Evolutionary conservation across 2,797 vertebrate species (phyloP).

Genomic region (Epinephelus awoara): DNA sequence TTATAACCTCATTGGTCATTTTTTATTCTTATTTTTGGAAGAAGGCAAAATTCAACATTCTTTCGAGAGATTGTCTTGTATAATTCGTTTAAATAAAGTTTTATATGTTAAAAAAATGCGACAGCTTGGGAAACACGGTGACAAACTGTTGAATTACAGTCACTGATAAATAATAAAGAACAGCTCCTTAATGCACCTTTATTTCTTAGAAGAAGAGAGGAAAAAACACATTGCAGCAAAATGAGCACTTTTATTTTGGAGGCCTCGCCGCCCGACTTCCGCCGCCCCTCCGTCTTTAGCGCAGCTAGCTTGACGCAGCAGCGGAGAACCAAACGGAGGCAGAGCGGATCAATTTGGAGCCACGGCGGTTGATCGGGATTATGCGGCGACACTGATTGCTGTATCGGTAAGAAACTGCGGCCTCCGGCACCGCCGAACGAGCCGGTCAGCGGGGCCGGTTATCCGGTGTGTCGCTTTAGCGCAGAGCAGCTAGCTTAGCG

Average conservation of each 20-base stretch:
- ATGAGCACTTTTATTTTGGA: slow-evolving; percentile 53
- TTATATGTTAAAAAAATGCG: too few relatives aligned
- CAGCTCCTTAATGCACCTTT: neutral
- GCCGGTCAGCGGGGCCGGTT: neutral
- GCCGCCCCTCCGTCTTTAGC: slow-evolving; percentile 28
- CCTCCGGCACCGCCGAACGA: neutral
- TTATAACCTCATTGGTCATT: too few relatives aligned
- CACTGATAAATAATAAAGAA: too few relatives aligned
- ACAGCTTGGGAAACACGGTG: too few relatives aligned
- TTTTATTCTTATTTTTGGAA: too few relatives aligned
- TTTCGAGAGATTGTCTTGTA: too few relatives aligned
- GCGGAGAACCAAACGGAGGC: slow-evolving; percentile 55
- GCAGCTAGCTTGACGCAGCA: slow-evolving; percentile 59
- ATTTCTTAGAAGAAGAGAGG: too few relatives aligned
- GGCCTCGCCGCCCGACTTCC: slow-evolving; percentile 13
- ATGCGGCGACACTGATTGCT: slow-evolving; percentile 67
- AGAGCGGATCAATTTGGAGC: slow-evolving; percentile 77
- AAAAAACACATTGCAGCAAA: neutral
- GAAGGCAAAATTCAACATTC: too few relatives aligned
- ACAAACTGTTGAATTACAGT: too few relatives aligned
- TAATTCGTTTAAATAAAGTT: too few relatives aligned
- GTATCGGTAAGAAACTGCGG: slow-evolving; percentile 68
- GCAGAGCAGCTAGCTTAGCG: slow-evolving; percentile 45
- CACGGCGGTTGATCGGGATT: slow-evolving; percentile 72
- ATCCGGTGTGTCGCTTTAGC: slow-evolving; percentile 17